Base-by-base conservation (phyloP, 2,113 vertebrate genomes). In the Daphoenositta chrysoptera region DNA sequence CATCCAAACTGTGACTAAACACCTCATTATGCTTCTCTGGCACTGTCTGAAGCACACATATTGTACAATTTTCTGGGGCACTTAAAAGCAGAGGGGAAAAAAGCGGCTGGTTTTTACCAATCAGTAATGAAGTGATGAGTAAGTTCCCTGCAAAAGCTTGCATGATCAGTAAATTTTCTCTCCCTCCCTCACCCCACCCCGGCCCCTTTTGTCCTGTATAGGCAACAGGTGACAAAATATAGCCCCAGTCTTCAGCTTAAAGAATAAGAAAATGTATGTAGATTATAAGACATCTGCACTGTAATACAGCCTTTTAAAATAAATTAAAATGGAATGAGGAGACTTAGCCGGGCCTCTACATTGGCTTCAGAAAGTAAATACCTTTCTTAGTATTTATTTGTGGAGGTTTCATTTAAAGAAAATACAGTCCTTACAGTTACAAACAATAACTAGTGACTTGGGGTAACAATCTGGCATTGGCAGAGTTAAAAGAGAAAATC, bases 1-100 rank as follows among this genome's bases (percentile, higher is more conserved):
- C 73, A 95, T 95, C 93, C 79, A 89, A 91, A 92, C 83, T 92
- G 94, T 94, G 92, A 96, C 93, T 97, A 94, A 96, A 72, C 79
- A 77, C 96, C 94, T 97, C 83, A 86, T 94, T 93, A 83, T 95
- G 87, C 82, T 89, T 53, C 90, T 42, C 81, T 95, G 94, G 92
- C 90, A 89, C 76, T 79, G 80, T 92, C 56, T 92, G 85, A 96
- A 93, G 94, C 83, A 93, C 96, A 94, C 57, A 78, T 61, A 92
- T 64, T 89, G 80, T 92, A 87, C 60, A 58, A 37, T 96, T 97
- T 92, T 86, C 93, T 63, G 92, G 56, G 86, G 83, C 83, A 89
- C 79, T 90, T 87, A 71, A 88, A 92, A 94, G 51, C 3, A 1
- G 65, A 66, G 45, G 7, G 8, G 16, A 26, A 78, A 75, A 54